These are phyloP conservation scores for Panagrolaimus sp. DNA, from an alignment of 1,140 invertebrate species.

Conservation along the genomic window DNA sequence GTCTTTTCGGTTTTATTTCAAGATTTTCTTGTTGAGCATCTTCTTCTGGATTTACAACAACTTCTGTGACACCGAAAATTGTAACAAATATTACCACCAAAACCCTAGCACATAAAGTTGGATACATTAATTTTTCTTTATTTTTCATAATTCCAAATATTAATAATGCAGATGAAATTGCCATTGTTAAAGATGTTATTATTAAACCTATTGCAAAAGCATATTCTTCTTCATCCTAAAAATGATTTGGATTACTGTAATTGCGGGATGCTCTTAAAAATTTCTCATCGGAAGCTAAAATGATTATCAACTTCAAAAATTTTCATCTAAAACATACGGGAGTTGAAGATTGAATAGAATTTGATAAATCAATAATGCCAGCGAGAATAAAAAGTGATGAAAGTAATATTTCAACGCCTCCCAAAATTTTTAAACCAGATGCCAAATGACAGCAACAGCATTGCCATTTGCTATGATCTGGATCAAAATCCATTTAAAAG, in stretches of 20 bases:
- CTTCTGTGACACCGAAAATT: slow-evolving; percentile 28
- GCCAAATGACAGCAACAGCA: slow-evolving; percentile 36
- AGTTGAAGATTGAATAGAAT: not conserved
- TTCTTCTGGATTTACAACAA: slow-evolving; percentile 19
- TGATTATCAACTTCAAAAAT: no score
- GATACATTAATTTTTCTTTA: not conserved
- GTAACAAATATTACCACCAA: slow-evolving; percentile 20
- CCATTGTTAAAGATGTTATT: not conserved
- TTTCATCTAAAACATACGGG: slow-evolving; percentile 20
- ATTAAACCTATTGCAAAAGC: not conserved
- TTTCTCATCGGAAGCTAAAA: no score
- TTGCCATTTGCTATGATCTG: slow-evolving; percentile 39
- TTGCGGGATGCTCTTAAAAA: no score
- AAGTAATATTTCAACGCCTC: slow-evolving; percentile 20
- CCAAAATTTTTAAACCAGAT: slow-evolving; percentile 29
- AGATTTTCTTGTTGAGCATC: not conserved
- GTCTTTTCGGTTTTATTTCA: not conserved
- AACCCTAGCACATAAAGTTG: not conserved
- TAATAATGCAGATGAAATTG: not conserved
- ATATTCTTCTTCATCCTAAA: no score
- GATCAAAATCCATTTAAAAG: slow-evolving; percentile 37
- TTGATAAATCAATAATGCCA: not conserved
- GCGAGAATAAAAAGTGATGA: slow-evolving; percentile 6
- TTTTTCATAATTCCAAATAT: not conserved
- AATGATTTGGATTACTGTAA: slow-evolving; percentile 3